Conservation (phyloP, 2,888 invertebrate species). For the Drosophila trichaetosa region DNA sequence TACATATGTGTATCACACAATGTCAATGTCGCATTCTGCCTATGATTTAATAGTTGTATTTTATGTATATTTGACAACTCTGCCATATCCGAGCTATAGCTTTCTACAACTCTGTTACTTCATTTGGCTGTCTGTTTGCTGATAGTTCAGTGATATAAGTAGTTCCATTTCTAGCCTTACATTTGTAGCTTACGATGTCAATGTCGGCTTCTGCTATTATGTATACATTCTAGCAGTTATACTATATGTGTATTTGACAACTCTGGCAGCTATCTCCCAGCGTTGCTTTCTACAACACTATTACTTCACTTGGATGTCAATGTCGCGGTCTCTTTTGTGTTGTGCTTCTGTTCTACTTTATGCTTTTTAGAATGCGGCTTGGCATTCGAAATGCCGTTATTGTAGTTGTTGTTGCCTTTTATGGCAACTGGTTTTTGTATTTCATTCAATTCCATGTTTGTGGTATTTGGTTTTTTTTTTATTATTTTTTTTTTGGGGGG, state of each 20-base stretch:
- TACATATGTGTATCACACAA: background rate
- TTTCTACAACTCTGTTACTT: background rate
- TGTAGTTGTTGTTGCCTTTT: background rate
- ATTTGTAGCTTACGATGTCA: conserved; percentile 1
- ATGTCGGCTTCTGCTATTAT: background rate
- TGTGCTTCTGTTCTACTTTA: conserved; percentile 41
- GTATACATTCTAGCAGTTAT: background rate
- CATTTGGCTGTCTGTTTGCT: background rate
- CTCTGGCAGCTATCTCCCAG: background rate
- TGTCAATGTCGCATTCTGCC: conserved; percentile 7
- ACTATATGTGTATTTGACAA: background rate
- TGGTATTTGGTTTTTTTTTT: conserved; percentile 12
- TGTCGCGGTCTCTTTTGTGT: conserved; percentile 41
- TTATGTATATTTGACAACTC: background rate
- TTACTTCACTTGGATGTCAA: conserved; percentile 43
- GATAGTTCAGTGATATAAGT: background rate
- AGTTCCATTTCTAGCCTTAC: background rate
- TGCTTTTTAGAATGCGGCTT: conserved; percentile 40
- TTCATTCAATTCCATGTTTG: conserved; percentile 30
- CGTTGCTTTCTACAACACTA: conserved; percentile 4
- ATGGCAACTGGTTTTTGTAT: conserved; percentile 33
- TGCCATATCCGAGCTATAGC: background rate
- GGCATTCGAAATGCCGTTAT: background rate
- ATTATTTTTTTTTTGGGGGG: background rate
- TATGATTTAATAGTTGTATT: background rate